phyloP scores from a whole-genome alignment of 2,797 vertebrate species.

The Rhabdophis nuchalis region DNA sequence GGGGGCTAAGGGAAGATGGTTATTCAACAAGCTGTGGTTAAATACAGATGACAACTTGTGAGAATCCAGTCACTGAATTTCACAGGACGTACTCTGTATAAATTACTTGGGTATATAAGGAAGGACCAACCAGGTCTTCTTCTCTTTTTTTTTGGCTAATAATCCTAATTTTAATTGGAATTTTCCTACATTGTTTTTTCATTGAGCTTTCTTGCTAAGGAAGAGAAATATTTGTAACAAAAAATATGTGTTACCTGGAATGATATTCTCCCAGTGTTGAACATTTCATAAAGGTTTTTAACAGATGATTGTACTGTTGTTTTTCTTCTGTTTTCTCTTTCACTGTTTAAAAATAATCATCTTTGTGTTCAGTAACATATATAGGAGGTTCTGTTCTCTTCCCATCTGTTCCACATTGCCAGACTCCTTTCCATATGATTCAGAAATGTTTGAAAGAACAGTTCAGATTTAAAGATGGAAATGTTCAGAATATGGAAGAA shows the following conservation, averaged over 20 bases:
- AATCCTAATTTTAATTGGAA: not conserved
- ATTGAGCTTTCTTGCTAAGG: not conserved
- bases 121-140: not conserved
- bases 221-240: not conserved
- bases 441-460: not conserved
- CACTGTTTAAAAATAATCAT: conserved; percentile 22
- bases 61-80: not conserved
- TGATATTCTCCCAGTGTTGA: conserved; percentile 10
- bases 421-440: not conserved
- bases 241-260: conserved; percentile 1
- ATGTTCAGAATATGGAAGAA: not conserved
- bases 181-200: conserved; percentile 6
- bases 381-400: conserved; percentile 26
- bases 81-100: not conserved
- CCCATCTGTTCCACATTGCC: fast-evolving
- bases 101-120: not conserved
- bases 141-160: not conserved
- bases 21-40: not conserved
- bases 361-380: conserved; percentile 34
- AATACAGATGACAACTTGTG: not conserved
- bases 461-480: not conserved
- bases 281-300: conserved; percentile 38
- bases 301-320: conserved; percentile 36
- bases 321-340: conserved; percentile 15
- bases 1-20: not conserved